A percentile compares a stretch with the other conserved stretches of the same genome.
phyloP scores from a whole-genome alignment of 2,888 invertebrate genomes.

The Drosophila affinis region DNA sequence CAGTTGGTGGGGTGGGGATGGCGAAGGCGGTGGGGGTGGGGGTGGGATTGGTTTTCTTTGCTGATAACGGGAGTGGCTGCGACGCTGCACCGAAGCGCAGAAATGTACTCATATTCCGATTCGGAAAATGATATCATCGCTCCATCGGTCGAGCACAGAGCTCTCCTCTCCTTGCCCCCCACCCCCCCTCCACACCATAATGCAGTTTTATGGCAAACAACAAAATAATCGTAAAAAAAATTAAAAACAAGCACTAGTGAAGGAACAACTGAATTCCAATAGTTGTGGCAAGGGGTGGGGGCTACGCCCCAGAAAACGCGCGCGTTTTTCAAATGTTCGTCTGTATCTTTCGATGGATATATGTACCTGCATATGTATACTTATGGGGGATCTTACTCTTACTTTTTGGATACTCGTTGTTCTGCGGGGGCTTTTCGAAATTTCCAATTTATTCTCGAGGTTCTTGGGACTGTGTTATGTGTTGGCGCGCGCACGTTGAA shows the following conservation, averaged over 20 bases:
- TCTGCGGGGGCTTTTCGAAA: constrained; percentile 23
- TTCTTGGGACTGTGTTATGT: constrained; percentile 39
- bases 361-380: constrained; percentile 9
- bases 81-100: not conserved
- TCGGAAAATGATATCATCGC: constrained; percentile 23
- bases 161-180: too few species aligned
- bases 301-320: too few species aligned
- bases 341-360: not conserved
- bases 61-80: not conserved
- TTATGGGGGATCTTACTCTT: constrained; percentile 22
- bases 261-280: constrained; percentile 10
- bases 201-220: constrained; percentile 18
- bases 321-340: not conserved
- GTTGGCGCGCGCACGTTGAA: constrained; percentile 77
- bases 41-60: not conserved
- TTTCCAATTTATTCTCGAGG: constrained; percentile 36
- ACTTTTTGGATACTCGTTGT: constrained; percentile 37
- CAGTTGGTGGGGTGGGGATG: not conserved
- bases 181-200: not conserved
- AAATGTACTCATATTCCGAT: not conserved
- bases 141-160: not conserved
- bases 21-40: too few species aligned
- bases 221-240: constrained; percentile 17
- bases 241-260: too few species aligned
- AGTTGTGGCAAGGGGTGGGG: not conserved